phyloP scores from a whole-genome alignment of 2,888 invertebrate genomes.

The Andrena bicolor region DNA sequence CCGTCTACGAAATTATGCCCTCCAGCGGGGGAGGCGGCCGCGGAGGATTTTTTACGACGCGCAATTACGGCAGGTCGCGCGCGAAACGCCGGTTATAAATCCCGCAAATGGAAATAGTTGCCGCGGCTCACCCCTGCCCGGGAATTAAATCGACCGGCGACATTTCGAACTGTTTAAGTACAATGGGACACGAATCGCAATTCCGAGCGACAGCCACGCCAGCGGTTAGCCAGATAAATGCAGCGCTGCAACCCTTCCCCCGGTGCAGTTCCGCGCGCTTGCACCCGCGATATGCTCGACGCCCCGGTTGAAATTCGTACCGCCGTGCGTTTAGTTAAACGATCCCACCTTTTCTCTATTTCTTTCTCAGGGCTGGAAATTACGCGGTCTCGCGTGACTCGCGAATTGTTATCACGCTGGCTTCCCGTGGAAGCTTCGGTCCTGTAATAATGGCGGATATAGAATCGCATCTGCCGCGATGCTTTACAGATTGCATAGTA shows the following conservation, averaged over 20 bases:
- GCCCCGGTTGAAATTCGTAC: conserved; percentile 15
- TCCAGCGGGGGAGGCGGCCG: neutral
- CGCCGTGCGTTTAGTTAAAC: neutral
- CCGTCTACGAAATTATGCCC: conserved; percentile 22
- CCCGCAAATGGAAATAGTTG: conserved; percentile 73
- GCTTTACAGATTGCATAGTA: no score
- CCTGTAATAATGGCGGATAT: no score
- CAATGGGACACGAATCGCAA: conserved; percentile 74
- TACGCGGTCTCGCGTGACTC: conserved; percentile 1
- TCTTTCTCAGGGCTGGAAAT: conserved; percentile 7
- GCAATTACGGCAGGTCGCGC: conserved; percentile 49
- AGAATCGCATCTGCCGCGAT: no score
- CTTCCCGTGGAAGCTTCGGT: no score
- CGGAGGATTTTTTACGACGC: conserved; percentile 44
- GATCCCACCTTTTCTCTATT: neutral
- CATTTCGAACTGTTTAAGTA: conserved; percentile 74
- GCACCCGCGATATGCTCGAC: neutral
- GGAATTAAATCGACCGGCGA: conserved; percentile 73
- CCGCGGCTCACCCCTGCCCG: conserved; percentile 47
- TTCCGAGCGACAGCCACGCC: conserved; percentile 71
- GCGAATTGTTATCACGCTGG: conserved; percentile 15
- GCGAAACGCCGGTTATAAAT: conserved; percentile 62
- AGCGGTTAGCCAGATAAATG: conserved; percentile 73
- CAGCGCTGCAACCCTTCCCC: conserved; percentile 18
- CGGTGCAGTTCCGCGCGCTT: conserved; percentile 27